Evolutionary conservation across 2,113 vertebrate genomes (phyloP).

Genomic region (Archilochus colubris): DNA sequence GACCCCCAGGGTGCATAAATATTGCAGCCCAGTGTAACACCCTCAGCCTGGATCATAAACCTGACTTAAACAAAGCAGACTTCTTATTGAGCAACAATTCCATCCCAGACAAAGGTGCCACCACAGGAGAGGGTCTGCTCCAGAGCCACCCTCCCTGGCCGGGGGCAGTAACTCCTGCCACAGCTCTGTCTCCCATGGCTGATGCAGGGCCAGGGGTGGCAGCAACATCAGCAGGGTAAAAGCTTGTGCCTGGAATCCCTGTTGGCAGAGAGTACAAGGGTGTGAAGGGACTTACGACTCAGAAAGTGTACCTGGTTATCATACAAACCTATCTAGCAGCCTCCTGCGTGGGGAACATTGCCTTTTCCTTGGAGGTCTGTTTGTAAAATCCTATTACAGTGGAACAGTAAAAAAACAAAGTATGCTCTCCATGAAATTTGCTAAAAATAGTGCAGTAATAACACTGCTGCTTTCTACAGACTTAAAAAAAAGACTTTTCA

Average conservation of each 20-base stretch:
- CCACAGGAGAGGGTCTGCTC: neutral
- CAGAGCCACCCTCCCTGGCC: accelerated
- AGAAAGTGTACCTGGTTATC: neutral
- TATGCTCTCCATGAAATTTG: accelerated
- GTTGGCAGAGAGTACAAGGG: neutral
- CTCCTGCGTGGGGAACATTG: neutral
- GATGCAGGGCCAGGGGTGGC: accelerated
- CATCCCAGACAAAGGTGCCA: neutral
- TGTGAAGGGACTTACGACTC: neutral
- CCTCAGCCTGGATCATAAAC: neutral
- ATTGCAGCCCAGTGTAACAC: neutral
- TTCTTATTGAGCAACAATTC: accelerated
- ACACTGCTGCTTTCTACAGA: neutral
- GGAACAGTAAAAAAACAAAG: neutral
- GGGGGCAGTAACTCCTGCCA: neutral
- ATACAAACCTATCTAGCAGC: neutral
- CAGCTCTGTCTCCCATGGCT: accelerated
- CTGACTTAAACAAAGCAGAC: neutral
- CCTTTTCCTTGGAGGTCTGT: neutral
- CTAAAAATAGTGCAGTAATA: neutral
- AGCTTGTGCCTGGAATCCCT: too few relatives aligned
- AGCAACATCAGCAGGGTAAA: neutral
- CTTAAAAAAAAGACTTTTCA: neutral
- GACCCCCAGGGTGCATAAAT: neutral
- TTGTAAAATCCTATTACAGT: neutral